phyloP scores from a whole-genome alignment of 2,888 invertebrate genomes.

The Nyleta sp. region DNA sequence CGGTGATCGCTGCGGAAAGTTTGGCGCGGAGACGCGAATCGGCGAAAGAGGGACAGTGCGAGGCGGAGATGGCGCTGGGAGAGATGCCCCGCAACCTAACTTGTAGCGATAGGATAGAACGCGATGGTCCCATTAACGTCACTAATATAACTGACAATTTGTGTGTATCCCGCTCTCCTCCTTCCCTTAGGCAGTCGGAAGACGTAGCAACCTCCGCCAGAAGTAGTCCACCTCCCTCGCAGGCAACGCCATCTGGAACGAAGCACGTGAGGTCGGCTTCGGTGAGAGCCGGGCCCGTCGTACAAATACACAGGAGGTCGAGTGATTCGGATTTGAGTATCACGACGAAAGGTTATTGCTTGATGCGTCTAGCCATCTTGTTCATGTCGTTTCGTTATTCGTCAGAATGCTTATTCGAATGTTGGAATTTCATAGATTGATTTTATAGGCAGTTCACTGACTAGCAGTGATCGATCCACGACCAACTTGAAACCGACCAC shows the following conservation, averaged over 20 bases:
- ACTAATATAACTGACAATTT: conserved; percentile 77
- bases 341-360: conserved; percentile 98
- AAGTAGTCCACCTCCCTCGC: conserved; percentile 71
- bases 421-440: conserved; percentile 8
- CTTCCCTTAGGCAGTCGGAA: conserved; percentile 78
- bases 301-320: conserved; percentile 88
- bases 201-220: conserved; percentile 74
- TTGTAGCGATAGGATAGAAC: conserved; percentile 41
- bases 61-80: conserved; percentile 41
- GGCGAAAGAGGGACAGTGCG: conserved; percentile 4
- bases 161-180: conserved; percentile 81
- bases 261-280: conserved; percentile 58
- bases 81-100: conserved; percentile 44
- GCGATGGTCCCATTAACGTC: conserved; percentile 67
- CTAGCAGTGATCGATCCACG: conserved; percentile 86
- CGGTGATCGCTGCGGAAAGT: conserved; percentile 14
- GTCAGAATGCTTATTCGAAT: not conserved
- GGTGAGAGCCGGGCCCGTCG: conserved; percentile 67
- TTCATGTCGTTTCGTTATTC: no score
- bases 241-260: conserved; percentile 66
- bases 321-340: conserved; percentile 97
- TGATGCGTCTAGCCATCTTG: no score
- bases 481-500: conserved; percentile 83
- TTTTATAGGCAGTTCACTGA: conserved; percentile 89
- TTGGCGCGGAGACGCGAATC: conserved; percentile 5